Evolutionary conservation across 1,140 invertebrate species (phyloP).

Genomic region (Saccostrea echinata): DNA sequence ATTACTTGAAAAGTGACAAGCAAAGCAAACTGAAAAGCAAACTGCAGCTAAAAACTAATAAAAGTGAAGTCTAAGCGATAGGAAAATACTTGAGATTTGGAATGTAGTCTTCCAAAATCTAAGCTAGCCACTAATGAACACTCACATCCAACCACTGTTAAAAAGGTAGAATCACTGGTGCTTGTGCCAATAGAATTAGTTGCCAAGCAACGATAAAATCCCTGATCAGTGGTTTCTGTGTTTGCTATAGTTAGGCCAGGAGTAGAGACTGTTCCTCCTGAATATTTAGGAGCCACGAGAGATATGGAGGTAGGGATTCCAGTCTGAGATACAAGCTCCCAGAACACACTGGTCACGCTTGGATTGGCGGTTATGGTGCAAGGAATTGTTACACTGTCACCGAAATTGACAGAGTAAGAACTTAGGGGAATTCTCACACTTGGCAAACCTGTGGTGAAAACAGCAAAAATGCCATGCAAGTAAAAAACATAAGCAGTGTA

Average conservation of each 20-base stretch:
- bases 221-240: slow-evolving; percentile 43
- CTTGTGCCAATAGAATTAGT: slow-evolving; percentile 54
- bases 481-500: slow-evolving; percentile 16
- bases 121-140: neutral
- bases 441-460: slow-evolving; percentile 34
- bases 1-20: too few relatives aligned
- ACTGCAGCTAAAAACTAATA: too few relatives aligned
- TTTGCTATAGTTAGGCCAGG: slow-evolving; percentile 47
- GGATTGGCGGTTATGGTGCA: slow-evolving; percentile 41
- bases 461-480: slow-evolving; percentile 21
- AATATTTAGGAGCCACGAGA: slow-evolving; percentile 36
- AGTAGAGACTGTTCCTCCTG: slow-evolving; percentile 34
- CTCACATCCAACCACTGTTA: slow-evolving; percentile 52
- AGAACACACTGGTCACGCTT: slow-evolving; percentile 20
- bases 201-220: slow-evolving; percentile 52
- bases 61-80: too few relatives aligned
- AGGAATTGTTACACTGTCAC: slow-evolving; percentile 39
- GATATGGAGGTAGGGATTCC: neutral
- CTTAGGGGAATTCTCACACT: slow-evolving; percentile 7
- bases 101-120: neutral
- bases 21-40: too few relatives aligned
- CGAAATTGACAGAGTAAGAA: slow-evolving; percentile 35
- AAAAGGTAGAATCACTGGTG: slow-evolving; percentile 44
- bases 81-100: too few relatives aligned
- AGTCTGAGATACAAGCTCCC: neutral